A percentile compares a stretch with the other conserved stretches of the same genome.
Evolutionary conservation across 2,113 vertebrate genomes (phyloP).

Genomic region (Cynoglossus semilaevis): DNA sequence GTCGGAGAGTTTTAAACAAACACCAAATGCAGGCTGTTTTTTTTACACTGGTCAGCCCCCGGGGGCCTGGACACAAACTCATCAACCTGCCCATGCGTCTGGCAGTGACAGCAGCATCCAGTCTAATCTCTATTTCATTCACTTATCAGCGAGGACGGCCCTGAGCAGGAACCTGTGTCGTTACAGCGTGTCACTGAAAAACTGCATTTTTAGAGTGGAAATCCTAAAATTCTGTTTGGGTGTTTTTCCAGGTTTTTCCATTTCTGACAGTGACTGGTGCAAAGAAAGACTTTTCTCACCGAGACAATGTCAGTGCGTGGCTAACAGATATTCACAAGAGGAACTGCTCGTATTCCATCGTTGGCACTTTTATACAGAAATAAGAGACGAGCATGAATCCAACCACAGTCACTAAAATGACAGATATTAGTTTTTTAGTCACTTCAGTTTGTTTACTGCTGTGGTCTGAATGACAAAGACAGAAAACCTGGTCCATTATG

Average conservation of each 20-base stretch:
- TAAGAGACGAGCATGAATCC: too few species aligned
- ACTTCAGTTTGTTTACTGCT: too few species aligned
- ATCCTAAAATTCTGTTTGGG: background rate
- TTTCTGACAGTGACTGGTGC: constrained; percentile 29
- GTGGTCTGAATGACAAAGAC: too few species aligned
- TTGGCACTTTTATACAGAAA: too few species aligned
- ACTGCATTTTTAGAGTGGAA: background rate
- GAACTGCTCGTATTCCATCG: constrained; percentile 14
- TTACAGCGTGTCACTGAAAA: background rate
- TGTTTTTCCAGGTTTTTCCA: too few species aligned
- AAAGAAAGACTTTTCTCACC: constrained; percentile 20
- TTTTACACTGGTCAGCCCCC: constrained; percentile 43
- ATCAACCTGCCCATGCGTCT: constrained; percentile 64
- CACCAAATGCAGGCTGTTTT: constrained; percentile 34
- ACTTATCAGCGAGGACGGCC: constrained; percentile 56
- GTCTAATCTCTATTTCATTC: constrained; percentile 72
- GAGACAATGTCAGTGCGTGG: constrained; percentile 33
- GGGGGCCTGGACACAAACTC: constrained; percentile 40
- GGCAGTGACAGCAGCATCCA: constrained; percentile 66
- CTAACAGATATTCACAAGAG: constrained; percentile 28
- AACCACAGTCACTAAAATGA: constrained; percentile 34
- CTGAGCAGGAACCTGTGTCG: constrained; percentile 52
- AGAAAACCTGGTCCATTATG: too few species aligned
- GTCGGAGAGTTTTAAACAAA: constrained; percentile 37
- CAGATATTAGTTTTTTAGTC: constrained; percentile 31